Evolutionary conservation across 2,113 vertebrate species (phyloP).

Genomic region (Pionites leucogaster): DNA sequence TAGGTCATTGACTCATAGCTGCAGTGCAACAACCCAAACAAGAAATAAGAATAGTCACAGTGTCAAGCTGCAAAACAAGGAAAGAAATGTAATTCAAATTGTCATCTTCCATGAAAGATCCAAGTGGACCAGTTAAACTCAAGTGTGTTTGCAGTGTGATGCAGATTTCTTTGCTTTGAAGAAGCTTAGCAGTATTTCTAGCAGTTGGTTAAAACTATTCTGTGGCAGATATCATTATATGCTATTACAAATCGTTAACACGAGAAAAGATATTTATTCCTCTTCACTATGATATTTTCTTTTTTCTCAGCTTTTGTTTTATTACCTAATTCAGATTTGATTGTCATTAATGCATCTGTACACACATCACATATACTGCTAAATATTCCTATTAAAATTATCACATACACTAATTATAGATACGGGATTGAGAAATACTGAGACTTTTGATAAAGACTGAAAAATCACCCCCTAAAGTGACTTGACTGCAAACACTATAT

Average conservation of each 20-base stretch:
- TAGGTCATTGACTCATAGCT: background rate
- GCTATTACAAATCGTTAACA: background rate
- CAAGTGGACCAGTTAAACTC: background rate
- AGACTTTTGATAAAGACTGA: background rate
- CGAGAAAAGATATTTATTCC: background rate
- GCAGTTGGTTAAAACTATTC: background rate
- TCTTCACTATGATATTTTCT: background rate
- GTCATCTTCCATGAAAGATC: background rate
- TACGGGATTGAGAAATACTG: background rate
- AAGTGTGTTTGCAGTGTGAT: background rate
- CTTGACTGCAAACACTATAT: background rate
- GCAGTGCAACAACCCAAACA: background rate
- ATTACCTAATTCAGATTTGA: background rate
- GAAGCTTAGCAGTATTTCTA: background rate
- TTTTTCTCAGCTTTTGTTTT: background rate
- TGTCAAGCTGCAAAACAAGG: background rate
- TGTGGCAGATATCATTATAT: background rate
- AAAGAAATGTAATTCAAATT: background rate
- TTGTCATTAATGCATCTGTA: background rate
- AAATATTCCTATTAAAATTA: background rate
- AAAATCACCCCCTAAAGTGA: background rate
- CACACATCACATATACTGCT: background rate
- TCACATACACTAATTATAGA: background rate
- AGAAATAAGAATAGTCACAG: background rate
- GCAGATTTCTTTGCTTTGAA: background rate